A percentile compares a stretch with the other conserved stretches of the same genome.
Conservation (phyloP, 2,888 invertebrate genomes). For the Digitonthophagus gazella region DNA sequence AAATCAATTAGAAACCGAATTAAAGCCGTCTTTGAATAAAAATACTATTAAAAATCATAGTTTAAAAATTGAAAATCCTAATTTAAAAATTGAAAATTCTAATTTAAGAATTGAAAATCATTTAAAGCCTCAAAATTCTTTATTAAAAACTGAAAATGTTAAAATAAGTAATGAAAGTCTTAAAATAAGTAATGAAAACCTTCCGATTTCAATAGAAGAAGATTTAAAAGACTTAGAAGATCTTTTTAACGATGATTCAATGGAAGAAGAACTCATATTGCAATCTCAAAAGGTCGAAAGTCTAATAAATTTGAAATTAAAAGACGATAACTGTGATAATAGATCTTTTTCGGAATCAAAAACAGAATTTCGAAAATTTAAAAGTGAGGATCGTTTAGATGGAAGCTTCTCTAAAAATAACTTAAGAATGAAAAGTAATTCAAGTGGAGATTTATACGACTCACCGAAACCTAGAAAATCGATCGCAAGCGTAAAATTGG, state of each 20-base stretch:
- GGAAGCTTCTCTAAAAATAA: not conserved
- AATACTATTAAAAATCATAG: too few relatives aligned
- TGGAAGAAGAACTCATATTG: conserved; percentile 45
- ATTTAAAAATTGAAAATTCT: too few relatives aligned
- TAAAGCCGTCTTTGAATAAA: not conserved
- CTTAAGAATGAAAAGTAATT: conserved; percentile 7
- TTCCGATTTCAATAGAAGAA: conserved; percentile 14
- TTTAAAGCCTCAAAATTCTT: not conserved
- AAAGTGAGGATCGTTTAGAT: conserved; percentile 20
- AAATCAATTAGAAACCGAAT: conserved; percentile 36
- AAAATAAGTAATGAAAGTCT: too few relatives aligned
- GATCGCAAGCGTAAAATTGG: not conserved
- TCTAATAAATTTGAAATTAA: conserved; percentile 17
- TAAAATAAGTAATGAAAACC: conserved; percentile 3
- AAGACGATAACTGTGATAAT: conserved; percentile 1
- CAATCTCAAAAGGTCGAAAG: conserved; percentile 46
- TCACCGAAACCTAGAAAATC: not conserved
- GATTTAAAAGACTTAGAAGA: conserved; percentile 35
- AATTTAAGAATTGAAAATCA: too few relatives aligned
- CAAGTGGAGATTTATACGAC: conserved; percentile 5
- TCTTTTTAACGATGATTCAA: conserved; percentile 44
- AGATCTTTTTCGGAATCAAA: conserved; percentile 8
- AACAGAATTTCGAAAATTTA: conserved; percentile 25
- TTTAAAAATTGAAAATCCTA: too few relatives aligned
- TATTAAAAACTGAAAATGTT: conserved; percentile 8